phyloP scores from a whole-genome alignment of 2,113 vertebrate species.

The Campylomormyrus numenius region DNA sequence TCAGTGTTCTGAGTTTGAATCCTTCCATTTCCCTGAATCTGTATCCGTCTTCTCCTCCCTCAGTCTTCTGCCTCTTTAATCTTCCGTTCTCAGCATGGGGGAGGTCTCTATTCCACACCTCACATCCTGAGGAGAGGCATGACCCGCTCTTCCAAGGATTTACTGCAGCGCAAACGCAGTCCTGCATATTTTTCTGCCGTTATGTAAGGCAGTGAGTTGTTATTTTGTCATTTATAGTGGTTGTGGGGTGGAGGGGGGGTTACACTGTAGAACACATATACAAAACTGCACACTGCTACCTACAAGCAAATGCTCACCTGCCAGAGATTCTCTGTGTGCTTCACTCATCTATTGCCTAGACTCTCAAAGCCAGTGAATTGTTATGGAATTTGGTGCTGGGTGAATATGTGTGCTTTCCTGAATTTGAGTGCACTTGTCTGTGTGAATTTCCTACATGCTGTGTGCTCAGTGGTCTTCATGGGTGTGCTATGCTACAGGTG shows the following conservation, averaged over 20 bases:
- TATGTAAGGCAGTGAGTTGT: neutral
- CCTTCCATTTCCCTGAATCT: constrained; percentile 17
- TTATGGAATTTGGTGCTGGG: neutral
- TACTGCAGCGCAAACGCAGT: neutral
- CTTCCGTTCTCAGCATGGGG: neutral
- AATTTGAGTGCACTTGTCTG: neutral
- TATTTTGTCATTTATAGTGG: neutral
- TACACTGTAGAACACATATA: neutral
- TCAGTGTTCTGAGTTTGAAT: neutral
- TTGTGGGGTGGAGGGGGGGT: neutral
- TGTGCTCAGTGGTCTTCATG: constrained; percentile 9
- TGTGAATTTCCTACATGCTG: neutral
- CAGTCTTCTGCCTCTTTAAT: neutral
- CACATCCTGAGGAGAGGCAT: neutral
- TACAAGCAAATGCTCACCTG: neutral
- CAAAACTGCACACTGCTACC: neutral
- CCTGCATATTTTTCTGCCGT: neutral
- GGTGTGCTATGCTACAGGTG: constrained; percentile 13
- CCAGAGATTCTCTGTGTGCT: neutral
- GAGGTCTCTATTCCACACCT: neutral
- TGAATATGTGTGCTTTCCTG: neutral
- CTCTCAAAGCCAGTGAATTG: neutral
- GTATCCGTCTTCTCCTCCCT: constrained; percentile 17
- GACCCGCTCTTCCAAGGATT: neutral
- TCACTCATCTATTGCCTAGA: neutral